Base-by-base conservation (phyloP, 2,888 invertebrate genomes). In the Epiblema foenella region DNA sequence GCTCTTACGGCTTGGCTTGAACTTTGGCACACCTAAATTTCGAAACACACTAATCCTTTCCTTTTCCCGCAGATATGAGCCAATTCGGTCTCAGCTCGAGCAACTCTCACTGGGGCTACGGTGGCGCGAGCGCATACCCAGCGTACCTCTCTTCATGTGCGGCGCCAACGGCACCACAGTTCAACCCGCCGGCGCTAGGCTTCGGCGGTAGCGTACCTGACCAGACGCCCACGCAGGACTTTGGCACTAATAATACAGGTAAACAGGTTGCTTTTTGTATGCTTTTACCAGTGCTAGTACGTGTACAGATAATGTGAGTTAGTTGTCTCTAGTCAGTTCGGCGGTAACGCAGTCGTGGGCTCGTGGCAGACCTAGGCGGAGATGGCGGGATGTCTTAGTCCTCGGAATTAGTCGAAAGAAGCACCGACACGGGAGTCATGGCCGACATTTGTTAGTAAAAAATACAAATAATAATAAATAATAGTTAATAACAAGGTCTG, bases 21-120 rank as follows among this genome's bases (percentile, higher is more conserved):
- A 24, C 1, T 24, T 24, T 24, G 24, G 24, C 24, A 24, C 4
- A 24, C 4, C 24, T 24, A 24, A 3, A 1, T 46, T 46, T 46
- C n/a, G n/a, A 42, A 54, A 54, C 4, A 33, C 2, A 3, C 12
- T 58, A 58, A 33, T 18, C 18, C n/a, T 20, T 5, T 3, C 2
- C 12, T 69, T 64, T 69, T 69, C 72, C 81, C 86, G 4, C 91
- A 97, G 97, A 97, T 89, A 97, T 97, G 97, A 95, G 97, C 78
- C 97, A 97, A 89, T 97, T 97, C 85, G 97, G 97, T 57, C 90
- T 97, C 84, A 96, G 97, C 87, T 96, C 97, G 81, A 96, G 97
- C 80, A 97, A 98, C 89, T 96, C 97, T 12, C 97, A 97, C 85
- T 98, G 98, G 98, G 97, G 98, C 76, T 97, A 97, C 86, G 96